These are phyloP conservation scores for Yponomeuta sedellus DNA, from an alignment of 2,888 invertebrate species.

Conservation along the genomic window DNA sequence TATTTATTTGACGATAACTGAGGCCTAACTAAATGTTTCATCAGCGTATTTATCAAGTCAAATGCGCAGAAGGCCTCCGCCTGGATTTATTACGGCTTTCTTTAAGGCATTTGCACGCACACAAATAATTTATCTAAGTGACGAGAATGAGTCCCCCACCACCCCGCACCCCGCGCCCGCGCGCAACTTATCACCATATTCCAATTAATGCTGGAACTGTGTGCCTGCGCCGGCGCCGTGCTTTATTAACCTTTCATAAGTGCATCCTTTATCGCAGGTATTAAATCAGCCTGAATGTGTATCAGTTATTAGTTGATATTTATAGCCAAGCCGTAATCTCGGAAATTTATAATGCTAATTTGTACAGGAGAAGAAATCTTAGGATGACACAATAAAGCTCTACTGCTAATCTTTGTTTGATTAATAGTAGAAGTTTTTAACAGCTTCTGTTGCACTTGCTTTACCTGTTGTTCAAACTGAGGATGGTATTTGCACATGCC, in stretches of 20 bases:
- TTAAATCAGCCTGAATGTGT: slow-evolving; percentile 53
- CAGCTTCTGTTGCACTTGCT: background rate
- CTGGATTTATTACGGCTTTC: slow-evolving; percentile 48
- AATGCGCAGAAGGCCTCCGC: slow-evolving; percentile 38
- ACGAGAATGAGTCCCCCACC: background rate
- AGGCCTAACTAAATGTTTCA: slow-evolving; percentile 41
- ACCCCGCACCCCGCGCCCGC: slow-evolving; percentile 25
- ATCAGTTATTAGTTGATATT: slow-evolving; percentile 40
- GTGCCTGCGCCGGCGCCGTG: slow-evolving; percentile 42
- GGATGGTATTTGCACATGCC: background rate
- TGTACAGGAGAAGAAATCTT: slow-evolving; percentile 8
- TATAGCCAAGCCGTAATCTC: slow-evolving; percentile 36
- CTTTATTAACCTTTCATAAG: slow-evolving; percentile 65
- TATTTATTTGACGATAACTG: background rate
- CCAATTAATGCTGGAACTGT: slow-evolving; percentile 66
- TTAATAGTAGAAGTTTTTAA: too few relatives aligned
- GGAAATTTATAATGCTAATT: slow-evolving; percentile 20
- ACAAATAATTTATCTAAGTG: background rate
- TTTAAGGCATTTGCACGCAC: slow-evolving; percentile 44
- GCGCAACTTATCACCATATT: slow-evolving; percentile 58
- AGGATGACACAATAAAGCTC: background rate
- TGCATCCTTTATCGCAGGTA: slow-evolving; percentile 44
- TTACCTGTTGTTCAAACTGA: background rate
- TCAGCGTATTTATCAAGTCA: slow-evolving; percentile 49
- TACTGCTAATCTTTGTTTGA: too few relatives aligned